Conservation (phyloP, 2,888 invertebrate species). For the Neoaliturus tenellus region DNA sequence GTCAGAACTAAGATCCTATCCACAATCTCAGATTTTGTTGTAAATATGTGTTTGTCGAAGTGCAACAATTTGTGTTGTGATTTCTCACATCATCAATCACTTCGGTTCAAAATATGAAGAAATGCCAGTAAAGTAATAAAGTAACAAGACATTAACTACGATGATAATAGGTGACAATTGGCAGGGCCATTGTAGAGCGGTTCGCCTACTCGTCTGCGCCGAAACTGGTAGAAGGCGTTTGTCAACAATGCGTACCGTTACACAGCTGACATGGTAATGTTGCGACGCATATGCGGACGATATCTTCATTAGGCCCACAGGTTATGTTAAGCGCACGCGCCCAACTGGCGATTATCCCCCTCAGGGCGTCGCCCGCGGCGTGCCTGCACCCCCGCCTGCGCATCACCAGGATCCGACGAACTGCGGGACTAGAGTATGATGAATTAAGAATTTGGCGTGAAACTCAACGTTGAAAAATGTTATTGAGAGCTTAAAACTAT, state of each 20-base stretch:
- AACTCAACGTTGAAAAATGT: no score
- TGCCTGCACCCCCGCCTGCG: not conserved
- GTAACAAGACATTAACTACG: no score
- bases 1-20: no score
- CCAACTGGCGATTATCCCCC: conserved; percentile 1
- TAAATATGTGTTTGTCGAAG: no score
- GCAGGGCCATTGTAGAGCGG: not conserved
- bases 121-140: no score
- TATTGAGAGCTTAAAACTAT: no score
- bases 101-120: no score
- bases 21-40: no score
- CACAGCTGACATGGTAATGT: not conserved
- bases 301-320: conserved; percentile 42
- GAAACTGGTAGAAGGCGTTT: not conserved
- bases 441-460: not conserved
- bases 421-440: no score
- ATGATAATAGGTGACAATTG: not conserved
- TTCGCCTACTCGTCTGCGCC: not conserved
- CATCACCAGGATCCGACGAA: no score
- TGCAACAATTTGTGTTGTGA: no score
- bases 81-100: no score
- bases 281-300: not conserved
- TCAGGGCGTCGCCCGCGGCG: not conserved
- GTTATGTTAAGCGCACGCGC: conserved; percentile 20
- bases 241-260: conserved; percentile 44